Evolutionary conservation across 2,113 vertebrate genomes (phyloP), one percentile per base, ranked within the genome.

Genomic region (Coryphaenoides rupestris): DNA sequence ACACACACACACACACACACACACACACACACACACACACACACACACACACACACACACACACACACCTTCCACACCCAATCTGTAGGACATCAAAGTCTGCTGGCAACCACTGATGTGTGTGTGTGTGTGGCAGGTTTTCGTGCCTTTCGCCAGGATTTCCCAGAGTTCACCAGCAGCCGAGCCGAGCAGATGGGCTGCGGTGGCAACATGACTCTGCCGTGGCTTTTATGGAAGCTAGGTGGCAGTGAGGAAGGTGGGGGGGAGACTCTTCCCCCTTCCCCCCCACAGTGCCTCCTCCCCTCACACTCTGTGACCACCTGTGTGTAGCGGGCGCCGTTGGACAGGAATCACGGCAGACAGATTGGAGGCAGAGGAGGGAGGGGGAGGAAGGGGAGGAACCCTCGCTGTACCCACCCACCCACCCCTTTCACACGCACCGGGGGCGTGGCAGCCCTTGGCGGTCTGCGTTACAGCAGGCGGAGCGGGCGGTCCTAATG

Each of bases 141-240:
- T 4, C 74, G 73, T 63, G 73, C 60, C 53, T 14, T 40, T 61
- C 72, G 84, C 78, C 81, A 81, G 80, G 76, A 77, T 79, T 88
- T 93, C 93, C 92, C 89, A 64, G 79, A 93, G 91, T 92, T 91
- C 88, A 83, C 90, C 90, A 87, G 75, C 81, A 86, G 89, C 86
- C 84, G 75, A 87, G 82, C 77, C 2, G 80, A 91, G 89, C 93
- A 95, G 93, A 94, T 93, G 94, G 92, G 87, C 90, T 76, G 64
- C 85, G 80, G 77, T 78, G 80, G 77, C 78, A 93, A 88, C 73
- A 84, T 69, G 71, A 67, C 72, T 80, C n/a, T 84, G 62, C 79
- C 86, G 74, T 75, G 88, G 91, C 86, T 84, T 76, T 79, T 86
- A 88, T 21, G 60, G 56, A 4, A 13, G 54, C 10, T 21, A 21